phyloP scores from a whole-genome alignment of 2,113 vertebrate species.

The Heterotis niloticus region DNA sequence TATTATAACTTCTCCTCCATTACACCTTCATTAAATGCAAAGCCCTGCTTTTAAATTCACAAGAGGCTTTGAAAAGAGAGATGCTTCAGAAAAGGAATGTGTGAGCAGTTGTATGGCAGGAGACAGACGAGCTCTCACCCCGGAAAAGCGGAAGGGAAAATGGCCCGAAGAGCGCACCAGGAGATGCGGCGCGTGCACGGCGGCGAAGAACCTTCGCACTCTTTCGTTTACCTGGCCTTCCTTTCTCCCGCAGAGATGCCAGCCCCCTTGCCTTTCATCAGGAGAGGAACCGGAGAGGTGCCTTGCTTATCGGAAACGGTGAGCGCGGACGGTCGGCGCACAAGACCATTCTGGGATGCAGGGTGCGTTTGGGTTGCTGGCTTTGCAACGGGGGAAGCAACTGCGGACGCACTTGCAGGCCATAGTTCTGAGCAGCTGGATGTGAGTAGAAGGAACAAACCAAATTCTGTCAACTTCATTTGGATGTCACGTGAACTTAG shows the following conservation, averaged over 20 bases:
- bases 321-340: background rate
- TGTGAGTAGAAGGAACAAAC: background rate
- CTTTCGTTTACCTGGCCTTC: constrained; percentile 6
- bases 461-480: too few species aligned
- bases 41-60: constrained; percentile 7
- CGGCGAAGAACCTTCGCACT: background rate
- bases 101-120: background rate
- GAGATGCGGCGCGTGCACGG: background rate
- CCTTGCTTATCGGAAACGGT: background rate
- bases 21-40: constrained; percentile 15
- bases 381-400: background rate
- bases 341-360: background rate
- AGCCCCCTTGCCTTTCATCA: background rate
- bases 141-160: background rate
- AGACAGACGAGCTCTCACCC: background rate
- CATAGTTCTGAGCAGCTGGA: background rate
- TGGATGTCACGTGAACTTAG: too few species aligned
- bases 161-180: background rate
- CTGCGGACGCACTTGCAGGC: background rate
- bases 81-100: background rate
- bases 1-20: background rate
- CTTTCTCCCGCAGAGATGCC: background rate
- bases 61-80: constrained; percentile 1
- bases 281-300: background rate
- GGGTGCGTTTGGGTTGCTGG: background rate